Conservation (phyloP, 2,888 invertebrate species). For the Dastarcus helophoroides region DNA sequence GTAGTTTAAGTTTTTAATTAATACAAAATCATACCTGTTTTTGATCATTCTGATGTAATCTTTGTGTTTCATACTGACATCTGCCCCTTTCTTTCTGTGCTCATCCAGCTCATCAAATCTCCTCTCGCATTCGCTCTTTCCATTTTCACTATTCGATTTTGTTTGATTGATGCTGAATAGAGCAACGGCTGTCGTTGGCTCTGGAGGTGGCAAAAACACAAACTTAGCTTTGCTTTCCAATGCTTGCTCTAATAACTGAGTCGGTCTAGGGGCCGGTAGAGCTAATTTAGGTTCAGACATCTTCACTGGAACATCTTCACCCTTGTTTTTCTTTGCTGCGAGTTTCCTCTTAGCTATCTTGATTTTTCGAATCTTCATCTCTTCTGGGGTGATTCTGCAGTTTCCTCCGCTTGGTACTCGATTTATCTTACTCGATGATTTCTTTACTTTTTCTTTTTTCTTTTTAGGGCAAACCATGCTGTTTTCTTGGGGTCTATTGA, state of each 20-base stretch:
- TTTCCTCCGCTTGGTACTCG: too few relatives aligned
- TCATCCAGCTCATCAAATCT: slow-evolving; percentile 21
- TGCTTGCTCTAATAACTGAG: too few relatives aligned
- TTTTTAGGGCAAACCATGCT: slow-evolving; percentile 6
- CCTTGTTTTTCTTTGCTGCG: neutral
- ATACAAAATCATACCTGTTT: slow-evolving; percentile 11
- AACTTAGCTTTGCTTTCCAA: too few relatives aligned
- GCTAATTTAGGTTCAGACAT: too few relatives aligned
- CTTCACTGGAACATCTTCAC: neutral
- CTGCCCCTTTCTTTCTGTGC: slow-evolving; percentile 14
- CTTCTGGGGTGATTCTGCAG: slow-evolving; percentile 3
- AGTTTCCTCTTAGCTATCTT: slow-evolving; percentile 6
- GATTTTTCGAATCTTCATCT: slow-evolving; percentile 3
- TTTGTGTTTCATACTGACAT: slow-evolving; percentile 18
- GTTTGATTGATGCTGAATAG: too few relatives aligned
- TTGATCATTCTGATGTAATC: slow-evolving; percentile 22
- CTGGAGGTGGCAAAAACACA: too few relatives aligned
- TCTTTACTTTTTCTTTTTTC: slow-evolving; percentile 9
- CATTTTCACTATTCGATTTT: slow-evolving; percentile 15
- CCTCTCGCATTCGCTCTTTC: slow-evolving; percentile 23
- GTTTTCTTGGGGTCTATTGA: slow-evolving; percentile 12
- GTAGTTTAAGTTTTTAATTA: too few relatives aligned
- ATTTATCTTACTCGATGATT: slow-evolving; percentile 7
- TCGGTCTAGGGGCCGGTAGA: too few relatives aligned
- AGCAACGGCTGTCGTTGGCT: too few relatives aligned